phyloP scores from a whole-genome alignment of 2,888 invertebrate genomes.

The Xylota segnis region DNA sequence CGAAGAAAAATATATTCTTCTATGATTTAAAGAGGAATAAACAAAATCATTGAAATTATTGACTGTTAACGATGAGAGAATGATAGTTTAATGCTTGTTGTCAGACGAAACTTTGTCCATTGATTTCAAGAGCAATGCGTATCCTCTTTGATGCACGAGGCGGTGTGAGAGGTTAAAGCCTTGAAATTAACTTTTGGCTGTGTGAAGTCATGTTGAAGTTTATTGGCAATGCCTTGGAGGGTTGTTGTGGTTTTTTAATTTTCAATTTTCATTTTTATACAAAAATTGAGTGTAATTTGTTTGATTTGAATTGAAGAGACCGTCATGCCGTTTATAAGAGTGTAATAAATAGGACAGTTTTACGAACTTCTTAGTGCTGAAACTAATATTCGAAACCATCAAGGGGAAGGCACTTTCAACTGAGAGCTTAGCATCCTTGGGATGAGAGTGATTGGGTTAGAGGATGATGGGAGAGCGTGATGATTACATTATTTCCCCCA shows the following conservation, averaged over 20 bases:
- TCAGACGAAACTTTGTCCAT: slow-evolving; percentile 53
- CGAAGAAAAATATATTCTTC: too few relatives aligned
- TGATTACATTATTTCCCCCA: too few relatives aligned
- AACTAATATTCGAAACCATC: too few relatives aligned
- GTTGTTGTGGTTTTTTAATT: slow-evolving; percentile 30
- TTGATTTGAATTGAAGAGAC: slow-evolving; percentile 10
- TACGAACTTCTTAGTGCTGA: too few relatives aligned
- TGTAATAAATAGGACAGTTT: too few relatives aligned
- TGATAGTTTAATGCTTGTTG: slow-evolving; percentile 50
- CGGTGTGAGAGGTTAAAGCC: slow-evolving; percentile 1
- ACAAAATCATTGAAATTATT: slow-evolving; percentile 52
- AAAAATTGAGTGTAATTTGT: slow-evolving; percentile 13
- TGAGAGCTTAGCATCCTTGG: too few relatives aligned
- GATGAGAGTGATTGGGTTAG: too few relatives aligned
- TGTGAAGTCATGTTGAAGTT: slow-evolving; percentile 53
- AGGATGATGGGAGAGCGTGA: too few relatives aligned
- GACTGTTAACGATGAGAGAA: slow-evolving; percentile 55
- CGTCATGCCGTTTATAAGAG: too few relatives aligned
- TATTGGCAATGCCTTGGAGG: slow-evolving; percentile 26
- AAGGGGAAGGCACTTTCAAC: too few relatives aligned
- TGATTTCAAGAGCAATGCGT: background rate
- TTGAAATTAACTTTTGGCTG: slow-evolving; percentile 36
- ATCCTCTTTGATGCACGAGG: background rate
- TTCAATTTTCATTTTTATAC: slow-evolving; percentile 25
- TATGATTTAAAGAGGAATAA: slow-evolving; percentile 38